phyloP scores from a whole-genome alignment of 1,140 invertebrate species.

The Euwallacea similis region DNA sequence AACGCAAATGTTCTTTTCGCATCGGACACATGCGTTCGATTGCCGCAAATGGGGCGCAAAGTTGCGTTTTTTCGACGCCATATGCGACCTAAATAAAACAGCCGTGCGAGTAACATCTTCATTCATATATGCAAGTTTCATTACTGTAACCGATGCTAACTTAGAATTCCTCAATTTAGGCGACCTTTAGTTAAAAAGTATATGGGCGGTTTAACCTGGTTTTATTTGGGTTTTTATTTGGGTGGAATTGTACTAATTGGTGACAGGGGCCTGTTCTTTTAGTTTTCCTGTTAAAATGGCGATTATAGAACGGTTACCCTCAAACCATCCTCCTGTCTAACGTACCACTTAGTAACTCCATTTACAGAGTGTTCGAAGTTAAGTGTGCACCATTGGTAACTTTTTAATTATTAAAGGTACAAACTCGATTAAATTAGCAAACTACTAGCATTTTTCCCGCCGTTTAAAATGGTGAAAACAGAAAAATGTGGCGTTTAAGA shows the following conservation, averaged over 20 bases:
- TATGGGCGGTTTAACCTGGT: no score
- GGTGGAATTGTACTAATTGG: no score
- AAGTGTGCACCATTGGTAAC: background rate
- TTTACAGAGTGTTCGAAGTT: background rate
- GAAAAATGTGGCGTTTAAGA: background rate
- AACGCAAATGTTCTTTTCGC: slow-evolving; percentile 7
- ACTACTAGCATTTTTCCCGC: background rate
- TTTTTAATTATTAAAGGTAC: slow-evolving; percentile 2
- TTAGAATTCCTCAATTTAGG: no score
- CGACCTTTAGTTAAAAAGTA: no score
- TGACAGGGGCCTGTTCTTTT: no score
- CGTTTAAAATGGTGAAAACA: background rate
- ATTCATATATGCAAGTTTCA: no score
- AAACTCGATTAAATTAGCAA: background rate
- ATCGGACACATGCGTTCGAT: background rate
- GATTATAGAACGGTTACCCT: no score
- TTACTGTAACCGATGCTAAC: no score
- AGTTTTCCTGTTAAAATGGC: no score
- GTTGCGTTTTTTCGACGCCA: background rate
- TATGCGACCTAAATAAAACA: background rate
- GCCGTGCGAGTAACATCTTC: background rate
- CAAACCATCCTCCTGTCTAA: no score
- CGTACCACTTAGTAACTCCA: no score
- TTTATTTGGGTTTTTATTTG: no score
- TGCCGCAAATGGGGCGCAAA: background rate